phyloP scores from a whole-genome alignment of 2,113 vertebrate genomes.

The Bos javanicus region DNA sequence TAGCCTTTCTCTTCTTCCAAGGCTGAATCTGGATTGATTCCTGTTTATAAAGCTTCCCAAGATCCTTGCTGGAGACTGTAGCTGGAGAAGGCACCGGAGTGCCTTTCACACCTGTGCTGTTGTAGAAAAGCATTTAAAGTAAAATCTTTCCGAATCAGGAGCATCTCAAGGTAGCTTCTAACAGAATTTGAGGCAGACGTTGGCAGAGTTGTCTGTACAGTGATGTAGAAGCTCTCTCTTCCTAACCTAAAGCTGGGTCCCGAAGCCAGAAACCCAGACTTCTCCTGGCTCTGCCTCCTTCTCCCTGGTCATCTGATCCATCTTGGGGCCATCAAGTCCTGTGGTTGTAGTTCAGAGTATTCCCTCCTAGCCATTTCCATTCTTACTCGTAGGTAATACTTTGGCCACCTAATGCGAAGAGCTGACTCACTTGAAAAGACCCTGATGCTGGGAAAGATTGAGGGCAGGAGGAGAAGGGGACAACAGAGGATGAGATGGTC shows the following conservation, averaged over 20 bases:
- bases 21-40: constrained; percentile 18
- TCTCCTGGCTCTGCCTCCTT: neutral
- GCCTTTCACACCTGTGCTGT: constrained; percentile 6
- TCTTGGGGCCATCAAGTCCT: neutral
- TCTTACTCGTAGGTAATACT: neutral
- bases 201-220: neutral
- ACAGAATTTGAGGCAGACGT: neutral
- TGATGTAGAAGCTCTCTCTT: neutral
- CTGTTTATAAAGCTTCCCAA: constrained; percentile 4
- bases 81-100: neutral
- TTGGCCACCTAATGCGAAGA: no score
- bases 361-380: neutral
- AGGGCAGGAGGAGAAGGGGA: no score
- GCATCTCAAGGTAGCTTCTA: neutral
- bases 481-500: no score
- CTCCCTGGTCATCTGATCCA: neutral
- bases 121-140: constrained; percentile 24
- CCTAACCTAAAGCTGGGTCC: neutral
- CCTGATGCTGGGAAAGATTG: no score
- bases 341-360: neutral
- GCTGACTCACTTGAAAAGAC: no score
- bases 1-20: neutral
- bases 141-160: neutral
- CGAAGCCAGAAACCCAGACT: no score
- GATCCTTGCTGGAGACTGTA: neutral